Base-by-base conservation (phyloP, 2,888 invertebrate species). In the Phyllotreta striolata region DNA sequence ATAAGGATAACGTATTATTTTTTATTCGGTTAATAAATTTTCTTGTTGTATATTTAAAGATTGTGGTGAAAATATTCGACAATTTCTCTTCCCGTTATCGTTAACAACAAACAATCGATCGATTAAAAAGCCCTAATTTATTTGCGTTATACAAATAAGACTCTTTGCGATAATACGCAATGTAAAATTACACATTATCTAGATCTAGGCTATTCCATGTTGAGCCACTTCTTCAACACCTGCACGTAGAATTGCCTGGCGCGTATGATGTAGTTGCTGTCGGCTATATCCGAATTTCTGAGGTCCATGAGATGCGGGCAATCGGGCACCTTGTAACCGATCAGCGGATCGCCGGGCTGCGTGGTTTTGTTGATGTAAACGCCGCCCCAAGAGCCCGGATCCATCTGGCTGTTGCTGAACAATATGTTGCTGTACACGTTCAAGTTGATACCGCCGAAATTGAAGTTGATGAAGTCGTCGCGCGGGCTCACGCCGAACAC, bases 311-410 rank as follows among this genome's bases (percentile, higher is more conserved):
- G 95, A 82, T 95, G 95, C 0, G 95, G 95, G 0, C 90, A 91
- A 77, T 93, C 91, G 0, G 91, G 87, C 66, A 95, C 90, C 40
- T 92, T 82, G 7, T 95, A 84, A 0, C 92, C 87, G 13, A 86
- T 79, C 1, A 93, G 85, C 0, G 87, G 84, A 24, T 24, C 24
- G 24, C 24, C 24, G 24, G 24, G 24, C 24, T 24, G 24, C 4
- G 84, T 83, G 60, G 91, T 91, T 14, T 90, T 79, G 66, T 89
- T 88, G 72, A 84, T 84, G 37, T 92, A 78, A 49, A 95, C 89
- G 10, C 95, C 95, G 75, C 94, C 95, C 66, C 90, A 89, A 63
- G 90, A 88, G 95, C 95, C 95, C 0, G 95, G 95, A 81, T 95
- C 95, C 70, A 93, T 77, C 1, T 93, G 81, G 0, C 95, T 95